phyloP scores from a whole-genome alignment of 2,797 vertebrate species.

The Monodelphis domestica region DNA sequence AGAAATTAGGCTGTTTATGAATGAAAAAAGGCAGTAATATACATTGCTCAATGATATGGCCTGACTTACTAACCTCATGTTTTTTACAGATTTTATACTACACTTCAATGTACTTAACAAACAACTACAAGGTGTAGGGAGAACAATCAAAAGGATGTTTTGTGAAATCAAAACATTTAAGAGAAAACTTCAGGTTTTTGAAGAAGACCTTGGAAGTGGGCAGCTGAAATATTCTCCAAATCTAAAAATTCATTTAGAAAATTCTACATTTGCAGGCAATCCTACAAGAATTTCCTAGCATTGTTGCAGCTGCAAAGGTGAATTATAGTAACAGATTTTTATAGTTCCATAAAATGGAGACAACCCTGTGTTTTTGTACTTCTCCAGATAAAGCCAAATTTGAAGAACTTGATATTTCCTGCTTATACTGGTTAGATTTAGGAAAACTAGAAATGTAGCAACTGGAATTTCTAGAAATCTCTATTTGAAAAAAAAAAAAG shows the following conservation, averaged over 20 bases:
- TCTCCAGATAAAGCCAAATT: conserved; percentile 43
- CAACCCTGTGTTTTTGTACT: conserved; percentile 19
- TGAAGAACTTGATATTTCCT: conserved; percentile 48
- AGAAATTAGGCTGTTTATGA: conserved; percentile 35
- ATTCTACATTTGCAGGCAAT: too few species aligned
- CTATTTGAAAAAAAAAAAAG: conserved; percentile 41
- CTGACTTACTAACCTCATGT: conserved; percentile 46
- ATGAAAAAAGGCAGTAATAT: conserved; percentile 23
- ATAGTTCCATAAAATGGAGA: background rate
- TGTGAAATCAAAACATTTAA: conserved; percentile 39
- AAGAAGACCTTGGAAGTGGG: conserved; percentile 49
- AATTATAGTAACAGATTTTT: too few species aligned
- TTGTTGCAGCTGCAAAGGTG: too few species aligned
- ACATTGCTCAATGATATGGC: conserved; percentile 22
- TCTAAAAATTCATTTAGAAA: conserved; percentile 7
- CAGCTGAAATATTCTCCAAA: conserved; percentile 48
- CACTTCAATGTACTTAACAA: conserved; percentile 38
- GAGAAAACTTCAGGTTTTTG: conserved; percentile 52
- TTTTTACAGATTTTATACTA: conserved; percentile 35
- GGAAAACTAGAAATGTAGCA: conserved; percentile 44
- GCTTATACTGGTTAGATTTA: conserved; percentile 42
- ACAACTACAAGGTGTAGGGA: conserved; percentile 31
- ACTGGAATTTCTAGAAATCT: conserved; percentile 40
- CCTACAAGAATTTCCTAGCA: too few species aligned
- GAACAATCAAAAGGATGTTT: conserved; percentile 44